Evolutionary conservation across 1,140 invertebrate species (phyloP).

Genomic region (Heliconius melpomene): DNA sequence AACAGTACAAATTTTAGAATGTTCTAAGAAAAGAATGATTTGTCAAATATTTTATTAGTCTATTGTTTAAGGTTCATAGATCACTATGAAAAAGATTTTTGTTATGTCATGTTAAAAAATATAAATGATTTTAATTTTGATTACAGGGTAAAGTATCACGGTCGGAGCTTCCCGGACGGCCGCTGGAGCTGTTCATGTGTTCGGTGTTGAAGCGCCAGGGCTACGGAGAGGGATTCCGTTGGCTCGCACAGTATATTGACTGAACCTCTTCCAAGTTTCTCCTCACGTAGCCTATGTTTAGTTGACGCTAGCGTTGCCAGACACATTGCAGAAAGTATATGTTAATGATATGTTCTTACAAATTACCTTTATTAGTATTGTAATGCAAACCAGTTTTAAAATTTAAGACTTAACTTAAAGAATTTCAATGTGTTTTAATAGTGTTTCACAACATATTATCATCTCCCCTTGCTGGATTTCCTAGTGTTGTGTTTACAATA

Average conservation of each 20-base stretch:
- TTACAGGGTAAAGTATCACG: slow-evolving; percentile 93
- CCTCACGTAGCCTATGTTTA: slow-evolving; percentile 42
- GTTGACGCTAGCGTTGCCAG: slow-evolving; percentile 17
- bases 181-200: slow-evolving; percentile 99
- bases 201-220: slow-evolving; percentile 99
- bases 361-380: not conserved
- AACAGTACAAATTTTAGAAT: not conserved
- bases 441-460: not conserved
- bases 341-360: not conserved
- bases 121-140: slow-evolving; percentile 8
- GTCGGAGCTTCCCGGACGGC: slow-evolving; percentile 94
- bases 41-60: not conserved
- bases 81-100: not conserved
- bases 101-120: too few species aligned
- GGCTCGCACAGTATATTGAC: slow-evolving; percentile 99
- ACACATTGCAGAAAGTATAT: not conserved
- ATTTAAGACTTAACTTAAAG: not conserved
- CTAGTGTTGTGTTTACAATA: not conserved
- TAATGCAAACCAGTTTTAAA: slow-evolving; percentile 3
- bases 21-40: not conserved
- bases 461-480: not conserved
- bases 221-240: slow-evolving; percentile 99
- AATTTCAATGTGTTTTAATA: not conserved
- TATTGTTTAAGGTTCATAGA: not conserved
- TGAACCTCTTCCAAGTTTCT: slow-evolving; percentile 79